Conservation (phyloP, 2,113 vertebrate species). For the Acanthochromis polyacanthus region DNA sequence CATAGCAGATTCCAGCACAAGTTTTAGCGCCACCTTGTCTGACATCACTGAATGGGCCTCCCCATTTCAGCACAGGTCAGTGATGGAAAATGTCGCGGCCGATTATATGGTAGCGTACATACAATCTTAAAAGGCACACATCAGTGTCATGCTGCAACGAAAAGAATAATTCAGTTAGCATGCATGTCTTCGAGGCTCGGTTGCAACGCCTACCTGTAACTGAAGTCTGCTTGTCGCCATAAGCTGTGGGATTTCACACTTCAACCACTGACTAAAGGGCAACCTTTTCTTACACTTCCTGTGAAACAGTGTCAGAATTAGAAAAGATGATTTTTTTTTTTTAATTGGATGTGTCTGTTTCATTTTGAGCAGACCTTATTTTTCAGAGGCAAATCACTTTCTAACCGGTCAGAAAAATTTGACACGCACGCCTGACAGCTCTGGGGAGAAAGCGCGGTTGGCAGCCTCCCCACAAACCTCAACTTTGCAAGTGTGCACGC, state of each 20-base stretch:
- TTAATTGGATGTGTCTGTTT: slow-evolving; percentile 67
- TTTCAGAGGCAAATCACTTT: slow-evolving; percentile 50
- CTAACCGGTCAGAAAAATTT: slow-evolving; percentile 60
- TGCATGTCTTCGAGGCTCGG: slow-evolving; percentile 44
- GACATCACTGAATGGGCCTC: background rate
- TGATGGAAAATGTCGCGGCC: slow-evolving; percentile 29
- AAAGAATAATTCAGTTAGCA: slow-evolving; percentile 67
- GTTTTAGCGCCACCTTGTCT: background rate
- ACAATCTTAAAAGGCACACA: slow-evolving; percentile 50
- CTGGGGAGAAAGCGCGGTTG: slow-evolving; percentile 1
- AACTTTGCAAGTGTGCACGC: slow-evolving; percentile 10
- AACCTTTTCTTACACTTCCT: slow-evolving; percentile 74
- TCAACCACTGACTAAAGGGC: slow-evolving; percentile 74
- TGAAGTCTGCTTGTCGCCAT: slow-evolving; percentile 57
- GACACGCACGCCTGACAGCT: slow-evolving; percentile 43
- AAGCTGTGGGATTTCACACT: slow-evolving; percentile 74
- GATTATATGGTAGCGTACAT: slow-evolving; percentile 55
- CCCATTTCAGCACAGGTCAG: background rate
- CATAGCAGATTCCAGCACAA: background rate
- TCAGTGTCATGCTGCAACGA: slow-evolving; percentile 53
- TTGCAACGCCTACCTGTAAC: slow-evolving; percentile 74
- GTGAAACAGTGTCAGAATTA: slow-evolving; percentile 68
- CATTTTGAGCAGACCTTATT: slow-evolving; percentile 38
- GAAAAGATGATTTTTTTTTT: slow-evolving; percentile 64
- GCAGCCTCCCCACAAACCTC: background rate